Evolutionary conservation across 92 coral and sea anemone species (phyloP).

Genomic region (Desmophyllum pertusum): DNA sequence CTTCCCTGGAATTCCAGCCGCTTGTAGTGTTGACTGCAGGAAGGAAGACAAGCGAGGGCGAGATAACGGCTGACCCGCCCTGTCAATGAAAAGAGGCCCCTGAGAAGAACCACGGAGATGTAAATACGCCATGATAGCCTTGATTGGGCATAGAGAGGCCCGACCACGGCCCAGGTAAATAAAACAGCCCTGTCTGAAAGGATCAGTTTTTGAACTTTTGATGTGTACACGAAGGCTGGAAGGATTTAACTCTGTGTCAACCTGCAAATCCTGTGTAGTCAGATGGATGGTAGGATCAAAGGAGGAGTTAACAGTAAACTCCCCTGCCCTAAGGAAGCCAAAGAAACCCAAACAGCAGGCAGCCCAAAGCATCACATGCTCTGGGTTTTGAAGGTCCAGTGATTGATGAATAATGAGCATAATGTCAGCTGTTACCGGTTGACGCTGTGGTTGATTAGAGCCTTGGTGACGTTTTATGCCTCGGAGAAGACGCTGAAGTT

Average conservation of each 20-base stretch:
- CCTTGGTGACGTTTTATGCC: neutral
- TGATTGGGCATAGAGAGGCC: slow-evolving; percentile 28
- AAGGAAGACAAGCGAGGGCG: neutral
- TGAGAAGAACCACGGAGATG: neutral
- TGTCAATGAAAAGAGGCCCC: slow-evolving; percentile 32
- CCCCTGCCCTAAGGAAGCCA: too few relatives aligned
- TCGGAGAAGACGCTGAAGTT: slow-evolving; percentile 12
- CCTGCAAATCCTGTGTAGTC: slow-evolving; percentile 8
- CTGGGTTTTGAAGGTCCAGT: neutral
- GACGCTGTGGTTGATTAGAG: neutral
- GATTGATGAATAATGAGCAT: neutral
- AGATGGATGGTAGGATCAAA: slow-evolving; percentile 27
- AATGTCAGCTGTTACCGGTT: slow-evolving; percentile 5
- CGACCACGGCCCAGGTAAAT: slow-evolving; percentile 18
- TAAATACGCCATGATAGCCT: slow-evolving; percentile 2
- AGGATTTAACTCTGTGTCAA: neutral
- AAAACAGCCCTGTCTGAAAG: slow-evolving; percentile 30
- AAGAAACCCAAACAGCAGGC: slow-evolving; percentile 36
- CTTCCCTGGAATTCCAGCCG: slow-evolving; percentile 5
- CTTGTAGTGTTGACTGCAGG: neutral
- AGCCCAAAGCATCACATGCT: slow-evolving; percentile 44
- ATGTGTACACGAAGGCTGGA: slow-evolving; percentile 17
- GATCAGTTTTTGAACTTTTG: slow-evolving; percentile 33
- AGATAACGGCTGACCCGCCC: neutral
- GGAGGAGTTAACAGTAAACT: slow-evolving; percentile 6